Evolutionary conservation across 2,797 vertebrate species (phyloP).

Genomic region (Pantherophis vulpinus): DNA sequence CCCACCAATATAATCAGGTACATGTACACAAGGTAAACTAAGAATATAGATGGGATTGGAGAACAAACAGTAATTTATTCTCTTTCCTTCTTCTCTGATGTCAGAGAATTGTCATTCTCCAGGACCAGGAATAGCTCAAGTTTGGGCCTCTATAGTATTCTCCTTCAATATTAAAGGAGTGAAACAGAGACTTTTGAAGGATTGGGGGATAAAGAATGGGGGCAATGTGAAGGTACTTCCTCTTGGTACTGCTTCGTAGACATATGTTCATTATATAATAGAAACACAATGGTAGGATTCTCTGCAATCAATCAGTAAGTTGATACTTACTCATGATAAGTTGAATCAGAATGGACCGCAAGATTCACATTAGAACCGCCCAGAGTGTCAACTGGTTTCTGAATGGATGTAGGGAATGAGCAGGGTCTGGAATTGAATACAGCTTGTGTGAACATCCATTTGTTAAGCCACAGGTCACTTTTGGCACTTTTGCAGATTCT

Average conservation of each 20-base stretch:
- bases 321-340: conserved; percentile 9
- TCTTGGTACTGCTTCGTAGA: background rate
- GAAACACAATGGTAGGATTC: background rate
- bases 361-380: background rate
- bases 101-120: background rate
- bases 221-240: background rate
- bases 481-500: background rate
- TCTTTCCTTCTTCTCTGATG: background rate
- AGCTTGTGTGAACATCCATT: background rate
- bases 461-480: background rate
- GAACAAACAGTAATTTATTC: background rate
- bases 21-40: background rate
- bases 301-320: background rate
- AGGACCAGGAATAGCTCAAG: background rate
- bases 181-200: background rate
- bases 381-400: background rate
- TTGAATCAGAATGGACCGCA: background rate
- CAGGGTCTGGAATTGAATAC: conserved; percentile 9
- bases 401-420: background rate
- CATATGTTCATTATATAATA: background rate
- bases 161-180: background rate
- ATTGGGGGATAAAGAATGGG: background rate
- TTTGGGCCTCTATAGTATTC: background rate
- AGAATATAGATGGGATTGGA: background rate
- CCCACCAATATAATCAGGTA: background rate